Percentiles rank a stretch among this genome's conserved stretches.
These are phyloP conservation scores for Mesoligia furuncula DNA, from an alignment of 2,888 invertebrate genomes.

Conservation along the genomic window DNA sequence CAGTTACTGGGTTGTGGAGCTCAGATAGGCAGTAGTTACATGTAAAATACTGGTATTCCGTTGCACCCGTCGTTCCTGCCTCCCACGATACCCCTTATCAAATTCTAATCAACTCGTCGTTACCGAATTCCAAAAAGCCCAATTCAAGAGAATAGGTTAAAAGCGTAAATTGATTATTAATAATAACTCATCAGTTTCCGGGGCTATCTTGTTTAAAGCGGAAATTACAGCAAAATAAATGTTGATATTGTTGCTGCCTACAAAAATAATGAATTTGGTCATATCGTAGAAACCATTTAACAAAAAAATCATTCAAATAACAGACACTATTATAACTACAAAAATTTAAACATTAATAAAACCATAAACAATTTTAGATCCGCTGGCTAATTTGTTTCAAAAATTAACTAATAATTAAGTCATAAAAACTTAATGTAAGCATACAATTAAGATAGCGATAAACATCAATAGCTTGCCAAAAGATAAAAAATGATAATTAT, in stretches of 20 bases:
- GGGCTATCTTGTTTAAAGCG: too few species aligned
- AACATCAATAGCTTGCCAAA: conserved; percentile 50
- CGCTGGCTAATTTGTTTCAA: conserved; percentile 42
- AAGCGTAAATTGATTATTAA: too few species aligned
- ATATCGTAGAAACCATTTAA: not conserved
- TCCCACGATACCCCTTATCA: too few species aligned
- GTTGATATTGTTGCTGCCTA: not conserved
- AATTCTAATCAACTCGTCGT: too few species aligned
- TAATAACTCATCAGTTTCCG: too few species aligned
- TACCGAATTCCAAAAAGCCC: not conserved
- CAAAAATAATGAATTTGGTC: not conserved
- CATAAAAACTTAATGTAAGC: conserved; percentile 54
- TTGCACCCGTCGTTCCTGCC: not conserved
- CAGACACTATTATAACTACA: not conserved
- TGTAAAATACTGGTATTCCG: not conserved
- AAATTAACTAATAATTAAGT: conserved; percentile 60
- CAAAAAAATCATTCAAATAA: conserved; percentile 11
- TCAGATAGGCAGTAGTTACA: not conserved
- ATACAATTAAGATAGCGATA: conserved; percentile 61
- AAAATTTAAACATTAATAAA: conserved; percentile 20
- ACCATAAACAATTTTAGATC: conserved; percentile 39
- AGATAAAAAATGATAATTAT: conserved; percentile 58
- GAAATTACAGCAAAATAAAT: not conserved
- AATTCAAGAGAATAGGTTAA: not conserved
- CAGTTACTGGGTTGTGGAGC: not conserved